phyloP scores from a whole-genome alignment of 2,113 vertebrate species.

The Barnardius zonarius region DNA sequence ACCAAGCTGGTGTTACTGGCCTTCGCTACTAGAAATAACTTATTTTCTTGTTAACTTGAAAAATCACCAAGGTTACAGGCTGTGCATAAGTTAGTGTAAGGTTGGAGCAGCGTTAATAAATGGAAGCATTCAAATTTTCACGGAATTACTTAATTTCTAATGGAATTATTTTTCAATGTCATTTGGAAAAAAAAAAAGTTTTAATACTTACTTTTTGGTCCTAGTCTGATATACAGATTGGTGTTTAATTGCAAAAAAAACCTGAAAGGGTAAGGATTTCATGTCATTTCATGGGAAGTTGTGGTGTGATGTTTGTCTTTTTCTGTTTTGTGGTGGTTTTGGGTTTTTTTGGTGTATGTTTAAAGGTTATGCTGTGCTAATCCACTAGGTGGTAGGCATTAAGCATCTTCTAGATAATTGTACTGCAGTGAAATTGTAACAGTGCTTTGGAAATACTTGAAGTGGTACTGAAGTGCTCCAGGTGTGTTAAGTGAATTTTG shows the following conservation, averaged over 20 bases:
- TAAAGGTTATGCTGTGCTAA: background rate
- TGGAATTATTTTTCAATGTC: background rate
- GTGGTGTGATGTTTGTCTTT: background rate
- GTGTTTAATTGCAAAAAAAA: background rate
- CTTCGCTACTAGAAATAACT: background rate
- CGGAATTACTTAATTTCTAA: background rate
- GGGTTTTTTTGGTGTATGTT: background rate
- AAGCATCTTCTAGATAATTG: background rate
- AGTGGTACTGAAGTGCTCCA: background rate
- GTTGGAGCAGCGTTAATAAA: background rate
- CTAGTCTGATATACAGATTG: background rate
- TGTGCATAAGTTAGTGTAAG: background rate
- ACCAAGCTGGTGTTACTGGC: background rate
- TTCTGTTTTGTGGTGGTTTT: background rate
- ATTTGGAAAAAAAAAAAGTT: background rate
- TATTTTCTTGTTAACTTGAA: background rate
- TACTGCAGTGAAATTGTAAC: background rate
- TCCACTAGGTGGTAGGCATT: constrained; percentile 64
- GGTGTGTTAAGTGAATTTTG: background rate
- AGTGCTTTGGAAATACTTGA: background rate
- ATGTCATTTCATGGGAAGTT: background rate
- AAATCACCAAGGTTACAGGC: background rate
- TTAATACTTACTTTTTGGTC: background rate
- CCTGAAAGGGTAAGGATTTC: background rate
- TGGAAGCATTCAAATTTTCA: background rate